Percentiles rank a stretch among this genome's conserved stretches.
Evolutionary conservation across 2,797 vertebrate genomes (phyloP).

Genomic region (Rhadinocentrus ornatus): DNA sequence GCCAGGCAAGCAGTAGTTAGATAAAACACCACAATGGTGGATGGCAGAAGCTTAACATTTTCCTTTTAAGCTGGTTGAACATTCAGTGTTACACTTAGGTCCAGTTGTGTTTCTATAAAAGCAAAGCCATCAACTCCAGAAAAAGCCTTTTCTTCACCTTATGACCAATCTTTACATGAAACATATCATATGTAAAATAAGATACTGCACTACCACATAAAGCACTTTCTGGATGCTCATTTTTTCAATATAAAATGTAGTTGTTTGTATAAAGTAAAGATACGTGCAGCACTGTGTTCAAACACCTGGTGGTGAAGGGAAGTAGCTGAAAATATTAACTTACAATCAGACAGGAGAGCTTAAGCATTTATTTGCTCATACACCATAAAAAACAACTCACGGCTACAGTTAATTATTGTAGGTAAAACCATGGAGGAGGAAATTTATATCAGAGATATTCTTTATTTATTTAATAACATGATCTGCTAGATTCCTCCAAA

Average conservation of each 20-base stretch:
- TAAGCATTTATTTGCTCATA: neutral
- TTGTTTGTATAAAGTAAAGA: too few species aligned
- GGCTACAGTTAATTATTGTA: neutral
- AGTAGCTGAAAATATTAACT: neutral
- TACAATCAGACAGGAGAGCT: neutral
- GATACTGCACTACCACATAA: too few species aligned
- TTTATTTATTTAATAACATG: neutral
- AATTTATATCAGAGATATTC: neutral
- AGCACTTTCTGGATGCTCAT: too few species aligned
- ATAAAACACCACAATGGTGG: neutral
- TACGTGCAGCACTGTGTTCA: neutral
- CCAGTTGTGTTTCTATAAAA: neutral
- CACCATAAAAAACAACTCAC: neutral
- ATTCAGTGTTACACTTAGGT: neutral
- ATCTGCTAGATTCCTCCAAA: conserved; percentile 1
- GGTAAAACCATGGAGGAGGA: neutral
- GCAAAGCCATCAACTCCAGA: neutral
- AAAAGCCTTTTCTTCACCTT: neutral
- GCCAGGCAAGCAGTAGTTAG: neutral
- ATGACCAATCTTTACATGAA: too few species aligned
- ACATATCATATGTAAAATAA: too few species aligned
- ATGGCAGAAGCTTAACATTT: neutral
- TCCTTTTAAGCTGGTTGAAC: neutral
- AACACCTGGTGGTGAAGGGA: neutral
- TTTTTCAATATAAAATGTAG: too few species aligned